phyloP scores from a whole-genome alignment of 2,113 vertebrate genomes.

The Chiloscyllium plagiosum region DNA sequence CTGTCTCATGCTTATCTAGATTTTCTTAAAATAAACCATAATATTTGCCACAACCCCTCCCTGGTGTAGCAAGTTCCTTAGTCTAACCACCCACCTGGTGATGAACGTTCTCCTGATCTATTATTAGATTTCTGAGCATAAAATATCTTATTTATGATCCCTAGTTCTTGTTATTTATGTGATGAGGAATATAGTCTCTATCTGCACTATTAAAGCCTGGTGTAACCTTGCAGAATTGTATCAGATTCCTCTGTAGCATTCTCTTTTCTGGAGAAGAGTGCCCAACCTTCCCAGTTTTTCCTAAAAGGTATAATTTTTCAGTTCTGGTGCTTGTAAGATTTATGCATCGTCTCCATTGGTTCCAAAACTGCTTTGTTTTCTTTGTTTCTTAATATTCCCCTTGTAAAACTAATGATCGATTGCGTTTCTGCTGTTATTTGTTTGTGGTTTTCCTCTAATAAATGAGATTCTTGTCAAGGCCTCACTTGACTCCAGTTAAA shows the following conservation, averaged over 20 bases:
- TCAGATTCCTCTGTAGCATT: background rate
- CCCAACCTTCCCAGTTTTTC: background rate
- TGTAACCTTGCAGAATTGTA: background rate
- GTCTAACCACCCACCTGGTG: too few relatives aligned
- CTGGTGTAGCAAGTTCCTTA: background rate
- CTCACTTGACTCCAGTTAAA: background rate
- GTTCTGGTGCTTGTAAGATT: background rate
- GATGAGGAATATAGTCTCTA: background rate
- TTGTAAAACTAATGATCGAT: background rate
- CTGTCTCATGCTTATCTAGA: background rate
- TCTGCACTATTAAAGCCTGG: background rate
- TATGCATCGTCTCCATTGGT: too few relatives aligned
- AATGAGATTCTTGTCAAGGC: background rate
- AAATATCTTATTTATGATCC: background rate
- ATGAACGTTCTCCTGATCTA: background rate
- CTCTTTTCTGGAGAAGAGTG: background rate
- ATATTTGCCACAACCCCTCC: background rate
- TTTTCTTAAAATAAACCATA: background rate
- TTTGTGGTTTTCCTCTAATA: background rate
- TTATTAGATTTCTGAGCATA: background rate
- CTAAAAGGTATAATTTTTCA: background rate
- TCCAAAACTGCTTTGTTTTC: background rate
- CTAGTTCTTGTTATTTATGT: background rate
- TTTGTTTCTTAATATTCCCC: background rate
- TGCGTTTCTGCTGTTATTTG: background rate